These are phyloP conservation scores for Semnornis frantzii DNA, from an alignment of 2,113 vertebrate species.

Conservation along the genomic window DNA sequence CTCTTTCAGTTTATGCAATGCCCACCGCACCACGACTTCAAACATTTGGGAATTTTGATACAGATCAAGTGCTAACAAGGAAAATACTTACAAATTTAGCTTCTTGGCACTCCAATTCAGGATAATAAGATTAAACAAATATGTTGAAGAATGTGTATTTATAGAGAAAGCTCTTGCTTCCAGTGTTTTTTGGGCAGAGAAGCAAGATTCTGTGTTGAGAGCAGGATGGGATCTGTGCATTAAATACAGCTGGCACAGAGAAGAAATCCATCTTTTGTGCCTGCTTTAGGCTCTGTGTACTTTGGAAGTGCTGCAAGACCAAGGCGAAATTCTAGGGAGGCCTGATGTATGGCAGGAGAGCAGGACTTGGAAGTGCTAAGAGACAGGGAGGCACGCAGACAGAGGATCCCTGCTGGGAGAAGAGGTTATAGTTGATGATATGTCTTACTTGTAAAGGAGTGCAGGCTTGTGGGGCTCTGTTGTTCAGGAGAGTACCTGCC, in stretches of 20 bases:
- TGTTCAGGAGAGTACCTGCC: neutral
- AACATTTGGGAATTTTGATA: neutral
- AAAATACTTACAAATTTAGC: neutral
- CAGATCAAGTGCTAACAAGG: neutral
- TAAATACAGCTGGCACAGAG: constrained; percentile 8
- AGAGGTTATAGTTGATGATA: neutral
- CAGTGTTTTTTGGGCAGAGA: neutral
- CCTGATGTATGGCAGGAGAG: neutral
- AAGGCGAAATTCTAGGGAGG: neutral
- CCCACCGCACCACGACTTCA: neutral
- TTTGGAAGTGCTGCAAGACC: neutral
- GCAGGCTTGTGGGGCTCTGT: neutral
- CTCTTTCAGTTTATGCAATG: neutral
- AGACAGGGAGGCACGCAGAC: neutral
- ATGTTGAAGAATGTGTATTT: neutral
- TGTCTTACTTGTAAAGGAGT: neutral
- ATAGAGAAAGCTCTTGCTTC: neutral
- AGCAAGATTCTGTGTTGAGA: neutral
- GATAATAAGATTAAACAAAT: neutral
- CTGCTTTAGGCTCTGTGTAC: neutral
- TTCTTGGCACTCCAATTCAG: neutral
- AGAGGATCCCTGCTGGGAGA: neutral
- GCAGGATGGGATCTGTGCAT: neutral
- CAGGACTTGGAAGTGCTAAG: neutral
- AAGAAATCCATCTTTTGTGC: neutral